These are phyloP conservation scores for Ceuthmochares aereus DNA, from an alignment of 2,113 vertebrate species.

Conservation along the genomic window DNA sequence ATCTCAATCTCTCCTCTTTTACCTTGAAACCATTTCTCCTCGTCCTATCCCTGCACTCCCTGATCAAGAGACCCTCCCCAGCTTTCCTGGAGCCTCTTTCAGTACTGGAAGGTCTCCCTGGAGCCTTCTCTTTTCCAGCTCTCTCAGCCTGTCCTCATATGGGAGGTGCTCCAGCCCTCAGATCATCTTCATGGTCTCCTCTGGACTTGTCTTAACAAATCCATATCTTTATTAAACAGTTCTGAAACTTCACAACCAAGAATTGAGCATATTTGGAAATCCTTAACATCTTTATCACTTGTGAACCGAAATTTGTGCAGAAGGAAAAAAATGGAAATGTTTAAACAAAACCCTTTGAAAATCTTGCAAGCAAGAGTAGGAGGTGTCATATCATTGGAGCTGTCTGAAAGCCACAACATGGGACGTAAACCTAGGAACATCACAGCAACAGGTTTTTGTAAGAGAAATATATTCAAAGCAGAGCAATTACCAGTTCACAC, in stretches of 20 bases:
- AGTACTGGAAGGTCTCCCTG: too few species aligned
- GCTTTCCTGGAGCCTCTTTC: too few species aligned
- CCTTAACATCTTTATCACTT: neutral
- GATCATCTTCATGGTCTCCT: too few species aligned
- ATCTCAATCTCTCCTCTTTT: too few species aligned
- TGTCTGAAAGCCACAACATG: neutral
- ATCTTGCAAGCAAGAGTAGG: neutral
- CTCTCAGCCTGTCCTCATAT: too few species aligned
- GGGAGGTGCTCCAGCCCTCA: too few species aligned
- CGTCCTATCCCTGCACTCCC: too few species aligned
- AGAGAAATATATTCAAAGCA: neutral
- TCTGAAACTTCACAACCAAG: neutral
- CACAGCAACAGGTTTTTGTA: neutral
- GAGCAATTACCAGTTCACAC: neutral
- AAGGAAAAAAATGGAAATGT: neutral
- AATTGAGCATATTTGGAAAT: neutral
- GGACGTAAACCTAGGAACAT: neutral
- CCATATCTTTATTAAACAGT: neutral
- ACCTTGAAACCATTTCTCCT: too few species aligned
- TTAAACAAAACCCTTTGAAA: neutral
- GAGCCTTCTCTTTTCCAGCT: too few species aligned
- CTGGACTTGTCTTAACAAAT: too few species aligned
- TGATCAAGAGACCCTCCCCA: too few species aligned
- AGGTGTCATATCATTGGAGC: neutral
- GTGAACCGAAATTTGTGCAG: neutral